A percentile compares a stretch with the other conserved stretches of the same genome.
Evolutionary conservation across 2,113 vertebrate genomes (phyloP).

Genomic region (Tragelaphus strepsiceros): DNA sequence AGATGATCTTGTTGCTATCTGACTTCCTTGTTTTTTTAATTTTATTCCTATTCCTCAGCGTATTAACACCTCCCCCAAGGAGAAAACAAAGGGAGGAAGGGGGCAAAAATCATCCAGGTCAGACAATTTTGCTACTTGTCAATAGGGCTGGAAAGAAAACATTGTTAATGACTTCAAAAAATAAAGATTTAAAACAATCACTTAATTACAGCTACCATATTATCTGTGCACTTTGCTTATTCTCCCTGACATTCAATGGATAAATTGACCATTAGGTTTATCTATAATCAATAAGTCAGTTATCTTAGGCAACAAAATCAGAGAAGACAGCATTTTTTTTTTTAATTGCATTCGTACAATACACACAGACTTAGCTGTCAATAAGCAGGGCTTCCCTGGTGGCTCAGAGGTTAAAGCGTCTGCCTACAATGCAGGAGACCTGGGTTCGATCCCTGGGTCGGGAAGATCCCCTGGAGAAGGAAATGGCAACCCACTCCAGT

Average conservation of each 20-base stretch:
- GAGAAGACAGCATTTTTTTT: not conserved
- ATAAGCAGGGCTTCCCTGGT: too few relatives aligned
- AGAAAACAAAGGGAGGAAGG: not conserved
- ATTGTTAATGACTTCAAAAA: not conserved
- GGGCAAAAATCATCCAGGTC: not conserved
- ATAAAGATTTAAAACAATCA: not conserved
- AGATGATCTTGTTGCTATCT: not conserved
- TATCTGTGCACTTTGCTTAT: not conserved
- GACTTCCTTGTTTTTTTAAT: not conserved
- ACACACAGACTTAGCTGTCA: not conserved
- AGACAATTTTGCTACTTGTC: not conserved
- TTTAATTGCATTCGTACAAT: not conserved
- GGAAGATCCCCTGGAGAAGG: too few relatives aligned
- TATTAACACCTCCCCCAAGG: not conserved
- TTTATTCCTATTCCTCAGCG: not conserved
- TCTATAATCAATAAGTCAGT: not conserved
- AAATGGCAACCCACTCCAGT: too few relatives aligned
- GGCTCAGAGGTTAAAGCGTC: too few relatives aligned
- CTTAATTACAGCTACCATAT: not conserved
- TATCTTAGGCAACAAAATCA: not conserved
- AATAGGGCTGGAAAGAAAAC: not conserved
- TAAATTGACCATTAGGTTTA: not conserved
- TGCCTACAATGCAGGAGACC: too few relatives aligned
- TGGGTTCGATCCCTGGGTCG: too few relatives aligned
- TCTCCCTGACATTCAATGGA: not conserved